Evolutionary conservation across 2,888 invertebrate species (phyloP).

Genomic region (Drosophila gaucha): DNA sequence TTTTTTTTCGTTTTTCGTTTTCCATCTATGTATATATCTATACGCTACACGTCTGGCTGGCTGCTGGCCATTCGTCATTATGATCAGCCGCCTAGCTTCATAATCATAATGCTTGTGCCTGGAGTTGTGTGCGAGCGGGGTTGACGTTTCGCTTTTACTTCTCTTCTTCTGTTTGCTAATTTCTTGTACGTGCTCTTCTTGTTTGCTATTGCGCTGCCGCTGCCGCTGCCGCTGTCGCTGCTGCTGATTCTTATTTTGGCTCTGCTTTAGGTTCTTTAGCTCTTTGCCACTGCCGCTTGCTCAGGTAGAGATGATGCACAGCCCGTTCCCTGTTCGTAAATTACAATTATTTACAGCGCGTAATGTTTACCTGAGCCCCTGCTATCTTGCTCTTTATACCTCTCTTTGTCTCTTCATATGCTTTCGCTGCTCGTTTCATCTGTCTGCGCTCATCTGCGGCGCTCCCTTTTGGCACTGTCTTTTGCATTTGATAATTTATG

Average conservation of each 20-base stretch:
- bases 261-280: slow-evolving; percentile 24
- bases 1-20: slow-evolving; percentile 17
- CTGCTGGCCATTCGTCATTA: slow-evolving; percentile 69
- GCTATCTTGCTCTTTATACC: slow-evolving; percentile 6
- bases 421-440: slow-evolving; percentile 5
- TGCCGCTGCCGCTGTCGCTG: slow-evolving; percentile 15
- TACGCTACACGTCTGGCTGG: slow-evolving; percentile 31
- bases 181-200: slow-evolving; percentile 77
- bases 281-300: slow-evolving; percentile 57
- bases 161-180: slow-evolving; percentile 68
- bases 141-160: slow-evolving; percentile 69
- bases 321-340: slow-evolving; percentile 60
- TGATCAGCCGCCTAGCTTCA: slow-evolving; percentile 68
- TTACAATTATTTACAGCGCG: slow-evolving; percentile 74
- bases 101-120: slow-evolving; percentile 52
- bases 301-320: slow-evolving; percentile 61
- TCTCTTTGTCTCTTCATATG: background rate
- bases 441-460: slow-evolving; percentile 28
- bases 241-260: slow-evolving; percentile 8
- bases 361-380: slow-evolving; percentile 44
- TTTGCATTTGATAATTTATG: slow-evolving; percentile 77
- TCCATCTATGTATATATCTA: slow-evolving; percentile 16
- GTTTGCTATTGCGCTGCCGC: slow-evolving; percentile 57
- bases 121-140: slow-evolving; percentile 19
- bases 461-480: slow-evolving; percentile 68